phyloP scores from a whole-genome alignment of 2,888 invertebrate species.

The Elysia crispata region DNA sequence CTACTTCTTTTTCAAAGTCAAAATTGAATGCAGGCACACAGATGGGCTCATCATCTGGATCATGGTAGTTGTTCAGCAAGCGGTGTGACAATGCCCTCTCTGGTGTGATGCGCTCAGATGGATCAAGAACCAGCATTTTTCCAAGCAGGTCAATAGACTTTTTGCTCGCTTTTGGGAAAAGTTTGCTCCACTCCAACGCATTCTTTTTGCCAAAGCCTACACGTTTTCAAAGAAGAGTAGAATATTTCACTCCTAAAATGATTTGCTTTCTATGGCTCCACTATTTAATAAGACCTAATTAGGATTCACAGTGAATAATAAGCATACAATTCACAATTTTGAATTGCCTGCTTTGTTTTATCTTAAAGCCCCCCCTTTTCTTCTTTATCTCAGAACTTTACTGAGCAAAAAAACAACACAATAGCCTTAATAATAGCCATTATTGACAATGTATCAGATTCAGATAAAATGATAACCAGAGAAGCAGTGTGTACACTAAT shows the following conservation, averaged over 20 bases:
- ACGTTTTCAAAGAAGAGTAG: background rate
- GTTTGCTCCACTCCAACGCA: slow-evolving; percentile 73
- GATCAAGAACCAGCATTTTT: slow-evolving; percentile 76
- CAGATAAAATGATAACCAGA: too few relatives aligned
- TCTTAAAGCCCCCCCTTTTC: too few relatives aligned
- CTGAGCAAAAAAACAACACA: too few relatives aligned
- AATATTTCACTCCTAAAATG: background rate
- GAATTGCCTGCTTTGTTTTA: too few relatives aligned
- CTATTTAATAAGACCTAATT: background rate
- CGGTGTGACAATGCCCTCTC: slow-evolving; percentile 77
- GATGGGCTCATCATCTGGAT: slow-evolving; percentile 77
- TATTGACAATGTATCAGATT: too few relatives aligned
- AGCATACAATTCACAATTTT: too few relatives aligned
- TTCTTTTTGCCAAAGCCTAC: slow-evolving; percentile 66
- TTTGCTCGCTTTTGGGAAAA: slow-evolving; percentile 77
- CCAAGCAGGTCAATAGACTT: slow-evolving; percentile 75
- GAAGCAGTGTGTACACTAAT: too few relatives aligned
- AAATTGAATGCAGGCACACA: slow-evolving; percentile 75
- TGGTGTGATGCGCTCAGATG: slow-evolving; percentile 77
- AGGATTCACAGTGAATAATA: background rate
- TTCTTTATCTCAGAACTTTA: too few relatives aligned
- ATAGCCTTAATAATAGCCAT: too few relatives aligned
- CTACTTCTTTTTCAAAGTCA: slow-evolving; percentile 75
- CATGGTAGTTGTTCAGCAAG: slow-evolving; percentile 78
- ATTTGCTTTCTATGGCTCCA: background rate